Percentiles rank a stretch among this genome's conserved stretches.
Evolutionary conservation across 2,888 invertebrate species (phyloP).

Genomic region (Clivina fossor): DNA sequence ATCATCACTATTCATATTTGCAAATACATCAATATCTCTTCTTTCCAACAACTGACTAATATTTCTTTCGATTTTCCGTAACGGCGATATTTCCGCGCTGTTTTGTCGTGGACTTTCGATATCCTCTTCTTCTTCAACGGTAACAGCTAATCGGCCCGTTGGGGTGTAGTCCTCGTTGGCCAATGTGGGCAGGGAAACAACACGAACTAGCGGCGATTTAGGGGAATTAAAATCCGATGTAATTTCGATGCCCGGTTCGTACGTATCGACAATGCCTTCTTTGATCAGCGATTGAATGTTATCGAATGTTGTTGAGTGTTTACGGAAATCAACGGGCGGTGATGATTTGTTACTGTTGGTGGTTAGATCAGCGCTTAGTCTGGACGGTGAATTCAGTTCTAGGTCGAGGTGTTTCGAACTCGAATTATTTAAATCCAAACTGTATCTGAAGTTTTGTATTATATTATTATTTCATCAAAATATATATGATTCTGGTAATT

Average conservation of each 20-base stretch:
- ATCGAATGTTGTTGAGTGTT: constrained; percentile 76
- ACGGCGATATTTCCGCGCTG: constrained; percentile 66
- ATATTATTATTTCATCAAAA: constrained; percentile 54
- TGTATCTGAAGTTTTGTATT: constrained; percentile 63
- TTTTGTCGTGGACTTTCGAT: constrained; percentile 64
- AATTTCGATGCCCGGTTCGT: constrained; percentile 60
- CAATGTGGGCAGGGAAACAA: constrained; percentile 68
- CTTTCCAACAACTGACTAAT: constrained; percentile 67
- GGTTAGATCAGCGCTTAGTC: constrained; percentile 48
- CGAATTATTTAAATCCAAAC: constrained; percentile 62
- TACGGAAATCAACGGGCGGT: constrained; percentile 60
- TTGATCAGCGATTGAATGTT: constrained; percentile 73
- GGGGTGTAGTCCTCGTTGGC: constrained; percentile 62
- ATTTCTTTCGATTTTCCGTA: constrained; percentile 72
- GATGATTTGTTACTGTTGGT: constrained; percentile 51
- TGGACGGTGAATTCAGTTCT: constrained; percentile 49
- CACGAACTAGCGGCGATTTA: constrained; percentile 66
- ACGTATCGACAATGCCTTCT: constrained; percentile 66
- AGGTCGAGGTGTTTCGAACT: constrained; percentile 52
- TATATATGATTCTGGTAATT: no score
- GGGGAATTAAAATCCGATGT: constrained; percentile 65
- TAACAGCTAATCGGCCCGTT: constrained; percentile 67
- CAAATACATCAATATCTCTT: constrained; percentile 48
- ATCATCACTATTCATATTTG: constrained; percentile 46
- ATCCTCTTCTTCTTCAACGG: constrained; percentile 73